Conservation (phyloP, 2,113 vertebrate genomes). For the Suncus etruscus region DNA sequence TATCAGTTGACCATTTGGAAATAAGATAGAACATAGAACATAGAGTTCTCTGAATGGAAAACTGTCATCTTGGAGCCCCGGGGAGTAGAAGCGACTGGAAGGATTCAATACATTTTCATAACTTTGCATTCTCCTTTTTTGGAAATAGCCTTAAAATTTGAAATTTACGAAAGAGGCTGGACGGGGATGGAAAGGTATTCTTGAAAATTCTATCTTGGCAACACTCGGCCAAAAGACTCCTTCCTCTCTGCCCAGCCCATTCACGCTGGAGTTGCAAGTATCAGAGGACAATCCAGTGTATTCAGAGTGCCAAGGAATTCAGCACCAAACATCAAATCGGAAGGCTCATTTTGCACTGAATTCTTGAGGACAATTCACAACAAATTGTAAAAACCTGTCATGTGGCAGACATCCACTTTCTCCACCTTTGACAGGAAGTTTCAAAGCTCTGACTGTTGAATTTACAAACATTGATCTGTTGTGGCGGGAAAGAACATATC, state of each 20-base stretch:
- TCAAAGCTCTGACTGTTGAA: slow-evolving; percentile 59
- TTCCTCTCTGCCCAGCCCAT: not conserved
- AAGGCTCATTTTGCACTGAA: not conserved
- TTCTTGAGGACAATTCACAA: slow-evolving; percentile 1
- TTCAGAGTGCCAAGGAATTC: not conserved
- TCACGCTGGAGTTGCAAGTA: not conserved
- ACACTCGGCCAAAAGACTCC: not conserved
- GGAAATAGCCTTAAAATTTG: slow-evolving; percentile 6
- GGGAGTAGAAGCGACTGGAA: not conserved
- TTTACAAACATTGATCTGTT: slow-evolving; percentile 45
- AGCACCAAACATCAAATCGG: not conserved
- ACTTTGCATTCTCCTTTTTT: not conserved
- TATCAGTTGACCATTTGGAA: not conserved
- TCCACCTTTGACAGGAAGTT: slow-evolving; percentile 63
- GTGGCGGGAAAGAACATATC: slow-evolving; percentile 56
- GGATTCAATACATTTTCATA: slow-evolving; percentile 19
- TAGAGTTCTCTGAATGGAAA: not conserved
- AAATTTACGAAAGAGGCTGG: slow-evolving; percentile 6
- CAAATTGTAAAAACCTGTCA: not conserved
- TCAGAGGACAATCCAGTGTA: not conserved
- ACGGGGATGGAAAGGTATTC: not conserved
- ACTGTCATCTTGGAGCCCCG: not conserved
- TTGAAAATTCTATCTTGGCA: not conserved
- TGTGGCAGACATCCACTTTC: not conserved
- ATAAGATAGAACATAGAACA: not conserved